phyloP scores from a whole-genome alignment of 2,113 vertebrate genomes.

The Eolophus roseicapilla region DNA sequence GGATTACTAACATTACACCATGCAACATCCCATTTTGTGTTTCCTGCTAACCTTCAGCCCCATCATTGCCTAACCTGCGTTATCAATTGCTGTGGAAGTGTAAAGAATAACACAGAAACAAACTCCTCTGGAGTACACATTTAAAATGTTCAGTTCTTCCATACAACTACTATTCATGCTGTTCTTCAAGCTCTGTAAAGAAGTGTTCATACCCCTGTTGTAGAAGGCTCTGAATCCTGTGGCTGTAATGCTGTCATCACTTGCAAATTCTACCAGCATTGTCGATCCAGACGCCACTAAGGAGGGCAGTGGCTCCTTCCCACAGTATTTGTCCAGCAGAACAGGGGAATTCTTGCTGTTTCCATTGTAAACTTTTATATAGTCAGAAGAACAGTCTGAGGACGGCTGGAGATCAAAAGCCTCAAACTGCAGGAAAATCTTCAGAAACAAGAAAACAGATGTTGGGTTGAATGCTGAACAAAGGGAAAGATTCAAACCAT shows the following conservation, averaged over 20 bases:
- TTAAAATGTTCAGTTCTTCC: background rate
- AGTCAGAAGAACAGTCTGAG: constrained; percentile 59
- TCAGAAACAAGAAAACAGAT: background rate
- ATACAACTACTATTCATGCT: background rate
- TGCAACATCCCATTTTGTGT: background rate
- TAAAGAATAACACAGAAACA: background rate
- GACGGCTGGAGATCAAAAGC: constrained; percentile 59
- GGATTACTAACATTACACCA: background rate
- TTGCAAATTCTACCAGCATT: constrained; percentile 68
- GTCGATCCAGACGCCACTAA: constrained; percentile 21
- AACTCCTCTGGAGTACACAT: background rate
- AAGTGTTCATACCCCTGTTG: constrained; percentile 41
- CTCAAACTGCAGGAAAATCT: constrained; percentile 68
- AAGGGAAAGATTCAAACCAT: background rate
- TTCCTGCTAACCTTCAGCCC: background rate
- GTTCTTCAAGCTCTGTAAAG: background rate
- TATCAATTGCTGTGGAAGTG: background rate
- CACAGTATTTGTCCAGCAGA: constrained; percentile 62
- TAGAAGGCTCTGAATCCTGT: constrained; percentile 68
- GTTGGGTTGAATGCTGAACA: background rate
- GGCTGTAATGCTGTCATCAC: constrained; percentile 15
- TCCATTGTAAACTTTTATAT: constrained; percentile 61
- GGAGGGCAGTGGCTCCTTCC: constrained; percentile 32
- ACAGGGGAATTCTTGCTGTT: constrained; percentile 57
- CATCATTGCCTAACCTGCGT: background rate